Conservation (phyloP, 2,797 vertebrate genomes). For the Platyrinchus mystaceus region DNA sequence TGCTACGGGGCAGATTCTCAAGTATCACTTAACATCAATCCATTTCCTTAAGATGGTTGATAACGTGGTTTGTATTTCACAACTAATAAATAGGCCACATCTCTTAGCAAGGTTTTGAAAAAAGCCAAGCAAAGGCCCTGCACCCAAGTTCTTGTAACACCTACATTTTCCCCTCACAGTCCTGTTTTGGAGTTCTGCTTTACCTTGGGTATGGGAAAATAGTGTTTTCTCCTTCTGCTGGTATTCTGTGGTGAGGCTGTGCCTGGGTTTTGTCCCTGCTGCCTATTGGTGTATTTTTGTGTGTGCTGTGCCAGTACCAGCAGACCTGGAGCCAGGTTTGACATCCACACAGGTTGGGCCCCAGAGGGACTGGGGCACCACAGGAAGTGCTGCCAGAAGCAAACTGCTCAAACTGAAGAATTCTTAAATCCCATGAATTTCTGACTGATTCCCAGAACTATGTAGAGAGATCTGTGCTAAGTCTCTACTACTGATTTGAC, state of each 20-base stretch:
- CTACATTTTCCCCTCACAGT: accelerated
- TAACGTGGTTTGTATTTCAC: constrained; percentile 66
- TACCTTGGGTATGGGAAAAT: neutral
- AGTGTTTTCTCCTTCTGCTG: neutral
- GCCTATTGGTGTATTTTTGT: accelerated
- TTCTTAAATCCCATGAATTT: neutral
- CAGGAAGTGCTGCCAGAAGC: neutral
- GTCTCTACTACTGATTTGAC: neutral
- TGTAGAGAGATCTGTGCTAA: neutral
- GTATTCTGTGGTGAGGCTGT: accelerated
- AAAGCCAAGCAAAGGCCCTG: accelerated
- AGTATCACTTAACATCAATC: constrained; percentile 73
- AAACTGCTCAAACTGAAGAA: neutral
- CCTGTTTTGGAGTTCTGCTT: neutral
- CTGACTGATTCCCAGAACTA: neutral
- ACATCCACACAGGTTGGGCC: neutral
- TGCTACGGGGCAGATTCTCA: constrained; percentile 70
- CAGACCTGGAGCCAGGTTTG: neutral
- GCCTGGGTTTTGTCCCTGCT: accelerated
- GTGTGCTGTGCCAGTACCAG: neutral
- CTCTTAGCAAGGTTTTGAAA: constrained; percentile 27
- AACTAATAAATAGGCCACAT: constrained; percentile 62
- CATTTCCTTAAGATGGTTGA: constrained; percentile 73
- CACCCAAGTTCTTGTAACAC: neutral
- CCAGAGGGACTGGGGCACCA: neutral